Evolutionary conservation across 2,888 invertebrate genomes (phyloP).

Genomic region (Imbricaverruca yamaguchii): DNA sequence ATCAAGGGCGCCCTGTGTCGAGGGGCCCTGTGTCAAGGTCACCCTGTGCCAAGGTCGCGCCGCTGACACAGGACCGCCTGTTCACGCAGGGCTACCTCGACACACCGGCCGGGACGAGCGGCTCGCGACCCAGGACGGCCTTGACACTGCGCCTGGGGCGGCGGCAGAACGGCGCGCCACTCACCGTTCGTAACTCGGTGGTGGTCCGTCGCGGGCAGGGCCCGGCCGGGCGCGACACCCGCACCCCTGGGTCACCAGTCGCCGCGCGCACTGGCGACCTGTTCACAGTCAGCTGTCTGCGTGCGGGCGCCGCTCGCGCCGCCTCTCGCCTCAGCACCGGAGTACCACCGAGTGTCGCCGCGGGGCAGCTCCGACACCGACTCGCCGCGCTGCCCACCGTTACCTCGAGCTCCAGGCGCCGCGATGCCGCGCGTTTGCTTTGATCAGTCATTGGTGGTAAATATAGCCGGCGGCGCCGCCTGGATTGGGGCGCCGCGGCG

Average conservation of each 20-base stretch:
- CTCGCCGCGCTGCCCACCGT: not conserved
- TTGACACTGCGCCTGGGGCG: not conserved
- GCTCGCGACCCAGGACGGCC: not conserved
- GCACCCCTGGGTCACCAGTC: no score
- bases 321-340: not conserved
- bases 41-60: no score
- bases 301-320: not conserved
- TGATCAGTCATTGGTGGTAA: not conserved
- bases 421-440: not conserved
- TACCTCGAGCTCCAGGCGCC: not conserved
- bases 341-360: not conserved
- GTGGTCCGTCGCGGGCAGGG: not conserved
- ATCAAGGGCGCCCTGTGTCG: no score
- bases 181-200: constrained; percentile 7
- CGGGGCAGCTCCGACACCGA: not conserved
- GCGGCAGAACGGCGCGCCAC: not conserved
- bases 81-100: no score
- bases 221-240: not conserved
- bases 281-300: not conserved
- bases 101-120: no score
- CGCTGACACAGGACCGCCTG: no score
- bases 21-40: no score
- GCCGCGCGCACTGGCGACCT: no score
- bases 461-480: constrained; percentile 6
- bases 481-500: not conserved